Evolutionary conservation across 2,113 vertebrate genomes (phyloP).

Genomic region (Pachyramphus minor): DNA sequence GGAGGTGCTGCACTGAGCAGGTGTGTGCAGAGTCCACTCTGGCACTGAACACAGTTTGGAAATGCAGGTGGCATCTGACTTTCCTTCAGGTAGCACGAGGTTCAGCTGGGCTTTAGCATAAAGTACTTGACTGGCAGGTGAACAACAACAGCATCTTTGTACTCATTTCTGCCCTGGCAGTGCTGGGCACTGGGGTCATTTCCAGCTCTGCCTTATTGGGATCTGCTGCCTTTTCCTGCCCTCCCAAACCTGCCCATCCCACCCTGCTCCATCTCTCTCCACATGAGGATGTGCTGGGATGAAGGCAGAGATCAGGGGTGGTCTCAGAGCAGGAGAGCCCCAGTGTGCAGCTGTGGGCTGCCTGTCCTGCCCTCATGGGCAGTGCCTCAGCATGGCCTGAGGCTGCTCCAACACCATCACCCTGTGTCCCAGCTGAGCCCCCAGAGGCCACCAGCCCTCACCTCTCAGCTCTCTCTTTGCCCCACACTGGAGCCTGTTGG

Average conservation of each 20-base stretch:
- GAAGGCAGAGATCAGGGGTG: not conserved
- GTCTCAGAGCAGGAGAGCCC: fast-evolving
- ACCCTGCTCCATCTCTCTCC: not conserved
- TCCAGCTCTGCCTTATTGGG: not conserved
- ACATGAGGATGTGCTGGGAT: fast-evolving
- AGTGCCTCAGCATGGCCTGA: not conserved
- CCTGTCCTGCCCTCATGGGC: not conserved
- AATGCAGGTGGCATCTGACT: not conserved
- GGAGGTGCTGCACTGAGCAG: fast-evolving
- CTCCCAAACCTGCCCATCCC: not conserved
- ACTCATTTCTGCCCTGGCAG: not conserved
- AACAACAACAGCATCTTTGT: not conserved
- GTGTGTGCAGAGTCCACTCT: not conserved
- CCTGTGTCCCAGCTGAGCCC: not conserved
- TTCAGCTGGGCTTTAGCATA: not conserved
- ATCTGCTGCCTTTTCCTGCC: not conserved
- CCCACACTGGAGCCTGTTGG: not conserved
- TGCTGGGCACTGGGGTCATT: not conserved
- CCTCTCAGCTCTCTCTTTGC: not conserved
- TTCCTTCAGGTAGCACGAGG: not conserved
- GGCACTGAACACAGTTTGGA: not conserved
- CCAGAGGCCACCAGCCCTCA: fast-evolving
- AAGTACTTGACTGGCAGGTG: fast-evolving
- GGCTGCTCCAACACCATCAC: not conserved
- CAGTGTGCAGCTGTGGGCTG: not conserved